Conservation (phyloP, 2,797 vertebrate genomes). For the Falco naumanni region DNA sequence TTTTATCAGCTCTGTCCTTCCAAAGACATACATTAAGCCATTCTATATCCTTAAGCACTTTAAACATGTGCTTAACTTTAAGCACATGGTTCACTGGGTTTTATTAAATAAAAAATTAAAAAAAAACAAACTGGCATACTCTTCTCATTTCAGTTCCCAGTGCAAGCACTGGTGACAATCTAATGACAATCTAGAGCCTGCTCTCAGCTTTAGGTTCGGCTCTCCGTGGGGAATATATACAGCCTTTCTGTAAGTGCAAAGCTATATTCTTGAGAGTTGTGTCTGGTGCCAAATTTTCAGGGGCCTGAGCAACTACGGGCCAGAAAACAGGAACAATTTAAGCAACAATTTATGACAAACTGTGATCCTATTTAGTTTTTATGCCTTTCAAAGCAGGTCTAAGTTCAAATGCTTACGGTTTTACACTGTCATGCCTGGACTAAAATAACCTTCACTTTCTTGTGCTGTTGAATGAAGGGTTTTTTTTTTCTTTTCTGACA, state of each 20-base stretch:
- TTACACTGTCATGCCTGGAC: background rate
- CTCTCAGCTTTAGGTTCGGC: background rate
- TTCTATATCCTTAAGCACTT: background rate
- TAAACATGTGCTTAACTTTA: slow-evolving; percentile 27
- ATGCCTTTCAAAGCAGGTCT: background rate
- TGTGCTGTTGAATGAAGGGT: background rate
- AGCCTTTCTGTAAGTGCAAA: background rate
- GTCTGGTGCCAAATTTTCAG: background rate
- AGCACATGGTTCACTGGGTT: slow-evolving; percentile 40
- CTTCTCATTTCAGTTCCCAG: background rate
- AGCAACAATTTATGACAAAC: background rate
- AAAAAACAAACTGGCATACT: background rate
- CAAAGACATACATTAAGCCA: background rate
- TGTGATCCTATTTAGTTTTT: background rate
- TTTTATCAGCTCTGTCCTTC: background rate
- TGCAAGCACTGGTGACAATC: background rate
- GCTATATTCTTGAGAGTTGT: background rate
- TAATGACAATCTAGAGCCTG: background rate
- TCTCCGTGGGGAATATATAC: background rate
- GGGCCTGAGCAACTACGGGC: background rate
- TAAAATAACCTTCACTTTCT: background rate
- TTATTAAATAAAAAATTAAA: slow-evolving; percentile 1
- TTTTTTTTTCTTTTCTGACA: background rate
- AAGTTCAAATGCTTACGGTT: background rate
- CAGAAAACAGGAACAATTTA: background rate